phyloP scores from a whole-genome alignment of 2,888 invertebrate genomes.

The Mythimna loreyi region DNA sequence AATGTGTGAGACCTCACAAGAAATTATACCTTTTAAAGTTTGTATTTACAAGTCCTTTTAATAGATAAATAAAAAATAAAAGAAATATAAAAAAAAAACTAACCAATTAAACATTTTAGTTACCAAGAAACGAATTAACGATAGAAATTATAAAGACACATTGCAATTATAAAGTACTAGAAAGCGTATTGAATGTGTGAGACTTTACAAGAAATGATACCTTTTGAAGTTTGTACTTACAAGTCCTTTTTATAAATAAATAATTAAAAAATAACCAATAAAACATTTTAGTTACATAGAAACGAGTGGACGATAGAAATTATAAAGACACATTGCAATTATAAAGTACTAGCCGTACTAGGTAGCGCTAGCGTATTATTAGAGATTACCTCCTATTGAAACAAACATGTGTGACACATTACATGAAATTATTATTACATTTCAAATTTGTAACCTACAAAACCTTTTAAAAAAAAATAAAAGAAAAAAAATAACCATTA shows the following conservation, averaged over 20 bases:
- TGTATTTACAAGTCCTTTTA: slow-evolving; percentile 31
- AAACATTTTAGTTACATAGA: slow-evolving; percentile 38
- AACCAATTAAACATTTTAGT: slow-evolving; percentile 35
- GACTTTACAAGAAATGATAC: too few relatives aligned
- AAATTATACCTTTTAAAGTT: slow-evolving; percentile 18
- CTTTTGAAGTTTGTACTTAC: slow-evolving; percentile 12
- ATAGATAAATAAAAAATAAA: slow-evolving; percentile 44
- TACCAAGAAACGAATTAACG: slow-evolving; percentile 37
- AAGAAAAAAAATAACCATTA: too few relatives aligned
- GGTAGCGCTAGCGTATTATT: too few relatives aligned
- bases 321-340: slow-evolving; percentile 39
- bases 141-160: slow-evolving; percentile 45
- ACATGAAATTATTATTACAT: too few relatives aligned
- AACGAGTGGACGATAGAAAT: slow-evolving; percentile 43
- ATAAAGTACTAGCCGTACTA: slow-evolving; percentile 16
- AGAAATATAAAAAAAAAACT: too few relatives aligned
- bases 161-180: slow-evolving; percentile 30
- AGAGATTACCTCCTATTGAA: too few relatives aligned
- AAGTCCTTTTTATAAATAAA: slow-evolving; percentile 43
- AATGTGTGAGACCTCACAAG: too few relatives aligned
- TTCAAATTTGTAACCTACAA: too few relatives aligned
- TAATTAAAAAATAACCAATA: too few relatives aligned
- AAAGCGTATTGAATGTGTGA: too few relatives aligned
- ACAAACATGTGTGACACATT: too few relatives aligned
- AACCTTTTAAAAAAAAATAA: too few relatives aligned